A percentile compares a stretch with the other conserved stretches of the same genome.
These are phyloP conservation scores for Dromas ardeola DNA, from an alignment of 2,113 vertebrate genomes.

Conservation along the genomic window DNA sequence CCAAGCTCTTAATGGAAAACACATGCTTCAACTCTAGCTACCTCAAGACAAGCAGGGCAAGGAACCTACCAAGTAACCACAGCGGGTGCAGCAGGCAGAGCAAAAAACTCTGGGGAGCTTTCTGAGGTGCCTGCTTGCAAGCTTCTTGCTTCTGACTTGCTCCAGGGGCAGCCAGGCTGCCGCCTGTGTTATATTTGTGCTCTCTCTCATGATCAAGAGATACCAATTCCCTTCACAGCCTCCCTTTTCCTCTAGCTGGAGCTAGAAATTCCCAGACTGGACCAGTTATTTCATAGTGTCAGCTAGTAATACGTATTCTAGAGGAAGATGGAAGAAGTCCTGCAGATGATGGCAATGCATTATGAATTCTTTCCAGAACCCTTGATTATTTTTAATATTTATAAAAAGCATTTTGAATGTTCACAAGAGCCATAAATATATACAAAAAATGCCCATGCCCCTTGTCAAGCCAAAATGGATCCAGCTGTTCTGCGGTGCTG, in stretches of 20 bases:
- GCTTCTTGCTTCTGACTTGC: constrained; percentile 56
- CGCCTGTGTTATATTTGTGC: constrained; percentile 42
- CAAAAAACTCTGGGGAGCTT: constrained; percentile 12
- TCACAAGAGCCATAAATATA: constrained; percentile 49
- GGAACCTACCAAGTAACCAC: constrained; percentile 46
- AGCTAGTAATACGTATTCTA: constrained; percentile 36
- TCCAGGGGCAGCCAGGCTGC: constrained; percentile 60
- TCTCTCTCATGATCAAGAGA: constrained; percentile 52
- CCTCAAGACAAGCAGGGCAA: constrained; percentile 45
- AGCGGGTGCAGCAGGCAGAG: constrained; percentile 39
- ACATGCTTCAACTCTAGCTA: constrained; percentile 23
- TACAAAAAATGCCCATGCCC: constrained; percentile 52
- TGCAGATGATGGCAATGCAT: constrained; percentile 49
- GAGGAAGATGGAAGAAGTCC: constrained; percentile 57
- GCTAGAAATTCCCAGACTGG: constrained; percentile 45
- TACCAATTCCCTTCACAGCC: constrained; percentile 32
- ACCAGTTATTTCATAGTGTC: constrained; percentile 41
- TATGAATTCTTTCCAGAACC: constrained; percentile 61
- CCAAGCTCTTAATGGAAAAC: constrained; percentile 59
- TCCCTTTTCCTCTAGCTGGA: constrained; percentile 17
- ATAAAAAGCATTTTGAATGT: constrained; percentile 48
- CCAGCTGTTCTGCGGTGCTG: constrained; percentile 56
- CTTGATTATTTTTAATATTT: constrained; percentile 63
- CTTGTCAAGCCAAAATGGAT: constrained; percentile 62
- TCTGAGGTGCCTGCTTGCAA: constrained; percentile 46